These are phyloP conservation scores for Redunca redunca DNA, from an alignment of 2,113 vertebrate genomes.

Conservation along the genomic window DNA sequence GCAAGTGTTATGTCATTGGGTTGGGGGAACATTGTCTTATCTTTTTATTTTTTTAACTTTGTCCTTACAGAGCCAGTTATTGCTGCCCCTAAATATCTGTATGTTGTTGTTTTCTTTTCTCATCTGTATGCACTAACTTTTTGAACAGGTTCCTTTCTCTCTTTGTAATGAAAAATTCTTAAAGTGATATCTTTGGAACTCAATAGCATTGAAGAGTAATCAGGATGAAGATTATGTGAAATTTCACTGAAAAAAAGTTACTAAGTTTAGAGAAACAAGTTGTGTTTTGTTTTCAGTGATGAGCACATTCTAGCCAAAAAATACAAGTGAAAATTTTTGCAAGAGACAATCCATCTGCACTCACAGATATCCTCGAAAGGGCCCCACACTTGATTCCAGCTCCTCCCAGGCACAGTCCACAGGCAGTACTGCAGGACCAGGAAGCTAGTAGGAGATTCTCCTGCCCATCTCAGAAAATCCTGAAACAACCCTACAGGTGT, in stretches of 20 bases:
- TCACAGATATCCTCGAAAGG: neutral
- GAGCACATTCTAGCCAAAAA: neutral
- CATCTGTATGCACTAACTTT: neutral
- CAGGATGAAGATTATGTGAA: neutral
- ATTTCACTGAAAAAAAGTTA: neutral
- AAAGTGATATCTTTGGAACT: neutral
- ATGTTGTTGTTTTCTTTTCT: neutral
- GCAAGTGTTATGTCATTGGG: neutral
- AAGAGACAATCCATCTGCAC: neutral
- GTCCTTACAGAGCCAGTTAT: constrained; percentile 17
- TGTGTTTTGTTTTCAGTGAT: neutral
- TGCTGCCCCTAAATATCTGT: neutral
- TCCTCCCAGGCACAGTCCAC: neutral
- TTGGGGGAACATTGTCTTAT: neutral
- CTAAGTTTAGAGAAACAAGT: neutral
- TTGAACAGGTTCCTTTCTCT: neutral
- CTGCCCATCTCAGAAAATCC: neutral
- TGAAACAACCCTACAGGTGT: neutral
- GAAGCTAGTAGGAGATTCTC: neutral
- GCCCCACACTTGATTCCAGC: neutral
- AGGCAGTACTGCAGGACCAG: neutral
- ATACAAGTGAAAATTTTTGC: neutral
- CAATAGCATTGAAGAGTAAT: neutral
- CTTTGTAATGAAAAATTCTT: neutral
- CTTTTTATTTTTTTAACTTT: constrained; percentile 9